phyloP scores from a whole-genome alignment of 2,888 invertebrate species.

The Trachelus troglodyta region DNA sequence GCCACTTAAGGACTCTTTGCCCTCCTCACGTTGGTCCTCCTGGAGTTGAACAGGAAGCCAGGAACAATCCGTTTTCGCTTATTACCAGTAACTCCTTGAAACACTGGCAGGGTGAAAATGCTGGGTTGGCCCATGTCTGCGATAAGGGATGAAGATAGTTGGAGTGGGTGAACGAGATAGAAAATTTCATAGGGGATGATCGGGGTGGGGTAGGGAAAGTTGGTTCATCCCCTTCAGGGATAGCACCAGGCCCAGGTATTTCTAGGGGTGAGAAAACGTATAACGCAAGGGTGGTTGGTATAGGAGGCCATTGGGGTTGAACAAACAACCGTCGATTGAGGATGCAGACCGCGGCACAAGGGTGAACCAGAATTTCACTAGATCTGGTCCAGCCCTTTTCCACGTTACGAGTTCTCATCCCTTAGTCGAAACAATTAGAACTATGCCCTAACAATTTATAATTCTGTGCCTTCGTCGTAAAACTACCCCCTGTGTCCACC shows the following conservation, averaged over 20 bases:
- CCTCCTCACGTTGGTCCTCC: slow-evolving; percentile 21
- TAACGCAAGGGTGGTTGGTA: neutral
- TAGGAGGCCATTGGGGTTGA: neutral
- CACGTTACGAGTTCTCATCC: slow-evolving; percentile 12
- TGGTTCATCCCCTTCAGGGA: neutral
- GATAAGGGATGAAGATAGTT: neutral
- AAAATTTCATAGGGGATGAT: neutral
- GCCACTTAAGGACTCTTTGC: slow-evolving; percentile 46
- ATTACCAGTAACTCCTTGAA: slow-evolving; percentile 25
- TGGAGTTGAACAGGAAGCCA: slow-evolving; percentile 13
- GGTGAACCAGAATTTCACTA: neutral
- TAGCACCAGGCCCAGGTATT: neutral
- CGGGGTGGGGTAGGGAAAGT: neutral
- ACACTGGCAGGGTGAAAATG: slow-evolving; percentile 4
- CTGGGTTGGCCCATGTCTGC: neutral
- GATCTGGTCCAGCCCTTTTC: neutral
- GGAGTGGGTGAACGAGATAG: neutral
- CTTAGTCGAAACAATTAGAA: slow-evolving; percentile 54
- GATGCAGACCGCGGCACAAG: slow-evolving; percentile 11
- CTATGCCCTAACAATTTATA: slow-evolving; percentile 61
- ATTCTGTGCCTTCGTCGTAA: slow-evolving; percentile 34
- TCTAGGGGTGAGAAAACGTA: neutral
- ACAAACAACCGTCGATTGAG: slow-evolving; percentile 19
- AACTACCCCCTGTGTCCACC: slow-evolving; percentile 1
- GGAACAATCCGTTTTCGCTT: slow-evolving; percentile 33